Base-by-base conservation (phyloP, 2,797 vertebrate genomes). In the Melanotaenia parkinsoni region DNA sequence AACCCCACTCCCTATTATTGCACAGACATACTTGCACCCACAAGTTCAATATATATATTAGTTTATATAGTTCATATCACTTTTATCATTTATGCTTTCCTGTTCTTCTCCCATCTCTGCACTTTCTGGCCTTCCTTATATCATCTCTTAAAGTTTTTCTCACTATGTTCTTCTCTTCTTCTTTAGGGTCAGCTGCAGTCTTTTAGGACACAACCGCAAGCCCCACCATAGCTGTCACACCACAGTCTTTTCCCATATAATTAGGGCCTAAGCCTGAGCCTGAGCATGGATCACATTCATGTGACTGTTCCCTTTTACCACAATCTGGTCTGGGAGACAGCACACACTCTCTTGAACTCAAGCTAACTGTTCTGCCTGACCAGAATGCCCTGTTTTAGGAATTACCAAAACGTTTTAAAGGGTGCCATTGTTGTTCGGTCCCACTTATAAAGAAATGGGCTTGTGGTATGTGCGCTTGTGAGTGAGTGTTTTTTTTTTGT, bases 201-300 rank as follows among this genome's bases (percentile, higher is more conserved):
- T 91, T 86, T 89, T 83, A 89, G 87, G 90, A 92, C 89, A 86
- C 70, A 80, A 91, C 92, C 90, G 38, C 91, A 94, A 86, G 88
- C 87, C 81, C 79, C 75, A 70, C 90, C 89, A 89, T 91, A 85
- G 89, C 89, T 92, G 92, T 94, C 92, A 93, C 89, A 91, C 92
- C 89, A 87, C 92, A 91, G 90, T 90, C 82, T 90, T 89, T 90
- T 90, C 92, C 89, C 89, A 91, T 94, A 91, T 94, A 95, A 95
- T 95, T 93, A 94, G 82, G 88, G 91, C 82, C 89, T 88, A 83
- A 92, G 89, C 84, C 90, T 90, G 88, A 93, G 88, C 92, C 75
- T 87, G 87, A 94, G 92, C 89, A 93, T 84, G 87, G 90, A 91
- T 89, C 88, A 79, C 88, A 92, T 92, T 93, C 93, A 94, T 93